Conservation (phyloP, 2,888 invertebrate genomes). For the Alloscopus bannaensis region DNA sequence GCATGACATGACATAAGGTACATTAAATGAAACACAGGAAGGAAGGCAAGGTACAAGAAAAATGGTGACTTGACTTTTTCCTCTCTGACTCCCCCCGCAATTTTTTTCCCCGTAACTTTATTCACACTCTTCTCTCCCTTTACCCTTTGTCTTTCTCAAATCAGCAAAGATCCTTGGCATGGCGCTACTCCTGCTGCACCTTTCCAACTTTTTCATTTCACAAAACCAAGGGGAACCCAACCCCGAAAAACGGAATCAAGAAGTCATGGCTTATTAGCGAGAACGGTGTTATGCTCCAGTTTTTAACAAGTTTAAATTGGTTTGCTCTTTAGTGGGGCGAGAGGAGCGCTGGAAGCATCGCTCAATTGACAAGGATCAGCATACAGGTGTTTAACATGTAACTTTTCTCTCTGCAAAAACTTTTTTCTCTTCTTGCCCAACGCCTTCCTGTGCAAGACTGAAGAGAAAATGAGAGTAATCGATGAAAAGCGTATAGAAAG, state of each 20-base stretch:
- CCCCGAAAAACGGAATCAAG: no score
- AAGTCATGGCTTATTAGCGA: conserved; percentile 3
- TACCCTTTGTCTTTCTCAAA: no score
- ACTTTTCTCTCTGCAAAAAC: background rate
- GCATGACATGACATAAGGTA: conserved; percentile 3
- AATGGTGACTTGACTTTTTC: conserved; percentile 11
- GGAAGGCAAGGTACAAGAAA: background rate
- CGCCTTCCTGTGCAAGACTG: background rate
- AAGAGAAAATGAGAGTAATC: background rate
- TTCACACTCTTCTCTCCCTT: conserved; percentile 16
- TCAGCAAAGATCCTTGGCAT: no score
- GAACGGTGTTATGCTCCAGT: conserved; percentile 22
- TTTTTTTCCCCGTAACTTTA: background rate
- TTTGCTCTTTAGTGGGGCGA: conserved; percentile 9
- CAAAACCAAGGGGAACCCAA: no score
- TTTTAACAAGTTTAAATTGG: conserved; percentile 48
- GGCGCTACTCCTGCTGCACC: no score
- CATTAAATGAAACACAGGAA: background rate
- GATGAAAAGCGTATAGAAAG: background rate
- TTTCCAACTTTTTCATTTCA: no score
- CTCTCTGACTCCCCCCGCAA: background rate
- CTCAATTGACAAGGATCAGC: no score
- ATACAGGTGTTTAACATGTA: background rate
- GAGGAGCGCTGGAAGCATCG: background rate
- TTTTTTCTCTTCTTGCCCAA: background rate